Base-by-base conservation (phyloP, 2,888 invertebrate genomes). In the Xestia sexstrigata region DNA sequence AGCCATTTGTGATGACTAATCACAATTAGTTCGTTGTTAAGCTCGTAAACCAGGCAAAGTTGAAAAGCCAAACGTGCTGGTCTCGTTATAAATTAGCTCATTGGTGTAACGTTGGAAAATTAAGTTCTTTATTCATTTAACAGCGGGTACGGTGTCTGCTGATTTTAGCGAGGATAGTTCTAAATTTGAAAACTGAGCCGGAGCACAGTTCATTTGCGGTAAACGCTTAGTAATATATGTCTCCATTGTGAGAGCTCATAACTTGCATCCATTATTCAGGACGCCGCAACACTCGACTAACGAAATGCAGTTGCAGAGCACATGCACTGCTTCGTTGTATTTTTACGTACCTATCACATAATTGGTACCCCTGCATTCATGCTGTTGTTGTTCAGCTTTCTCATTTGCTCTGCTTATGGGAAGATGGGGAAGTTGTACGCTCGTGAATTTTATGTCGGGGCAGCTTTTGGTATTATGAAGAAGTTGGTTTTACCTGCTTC, bases 261-360 rank as follows among this genome's bases (percentile, higher is more conserved):
- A 87, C 82, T 82, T 82, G 76, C 80, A 83, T 84, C 69, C 75
- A 84, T 88, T 88, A 88, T 88, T 83, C 84, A 82, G 55, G 30
- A 81, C 74, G 42, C 63, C 67, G 70, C 83, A 73, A 80, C 80
- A 81, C 78, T 55, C 71, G 69, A 60, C 65, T 68, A 81, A 76
- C 75, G 55, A 74, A 81, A 81, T 78, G 68, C 78, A 79, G 71
- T 76, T 78, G 69, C 73, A 63, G 66, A 81, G 77, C 79, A 83
- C 68, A 87, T 76, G 62, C 68, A 52, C 75, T 71, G 60, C 77
- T 78, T 68, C 65, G 49, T 68, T 84, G 62, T 75, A 76, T 84
- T 82, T 78, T 70, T 74, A 70, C 65, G 23, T 73, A 66, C 62
- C 47, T 67, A 52, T 60, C 67, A 76, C 67, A 70, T 78, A 83